Conservation (phyloP, 2,888 invertebrate genomes). For the Scaptomyza caliginosa region DNA sequence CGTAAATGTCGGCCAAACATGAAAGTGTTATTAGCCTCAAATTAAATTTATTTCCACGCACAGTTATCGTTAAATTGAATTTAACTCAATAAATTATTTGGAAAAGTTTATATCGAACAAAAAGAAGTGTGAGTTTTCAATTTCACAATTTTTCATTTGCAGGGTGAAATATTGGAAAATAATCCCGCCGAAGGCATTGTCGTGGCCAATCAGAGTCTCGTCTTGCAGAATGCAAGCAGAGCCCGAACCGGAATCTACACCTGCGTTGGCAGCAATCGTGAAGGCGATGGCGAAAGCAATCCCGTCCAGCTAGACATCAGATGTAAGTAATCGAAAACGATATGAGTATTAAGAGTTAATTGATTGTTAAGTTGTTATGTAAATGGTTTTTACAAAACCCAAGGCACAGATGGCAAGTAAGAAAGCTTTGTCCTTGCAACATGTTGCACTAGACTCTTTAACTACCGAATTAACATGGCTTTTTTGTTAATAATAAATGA, state of each 20-base stretch:
- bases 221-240: slow-evolving; percentile 93
- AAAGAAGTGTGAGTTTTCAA: slow-evolving; percentile 3
- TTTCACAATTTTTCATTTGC: slow-evolving; percentile 49
- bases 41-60: slow-evolving; percentile 73
- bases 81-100: slow-evolving; percentile 72
- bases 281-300: slow-evolving; percentile 95
- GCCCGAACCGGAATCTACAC: slow-evolving; percentile 92
- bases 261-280: slow-evolving; percentile 93
- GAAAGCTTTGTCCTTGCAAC: slow-evolving; percentile 22
- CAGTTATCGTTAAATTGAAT: slow-evolving; percentile 71
- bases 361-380: too few relatives aligned
- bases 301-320: slow-evolving; percentile 92
- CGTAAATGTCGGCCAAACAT: slow-evolving; percentile 42
- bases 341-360: too few relatives aligned
- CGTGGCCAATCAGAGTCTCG: slow-evolving; percentile 94
- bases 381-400: slow-evolving; percentile 1
- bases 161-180: slow-evolving; percentile 91
- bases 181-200: slow-evolving; percentile 92
- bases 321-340: slow-evolving; percentile 87
- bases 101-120: slow-evolving; percentile 22
- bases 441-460: slow-evolving; percentile 33
- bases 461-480: slow-evolving; percentile 18
- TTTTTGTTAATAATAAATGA: slow-evolving; percentile 1
- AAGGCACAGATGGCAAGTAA: slow-evolving; percentile 4
- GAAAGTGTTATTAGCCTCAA: slow-evolving; percentile 79